Evolutionary conservation across 2,113 vertebrate genomes (phyloP).

Genomic region (Antigone vipio): DNA sequence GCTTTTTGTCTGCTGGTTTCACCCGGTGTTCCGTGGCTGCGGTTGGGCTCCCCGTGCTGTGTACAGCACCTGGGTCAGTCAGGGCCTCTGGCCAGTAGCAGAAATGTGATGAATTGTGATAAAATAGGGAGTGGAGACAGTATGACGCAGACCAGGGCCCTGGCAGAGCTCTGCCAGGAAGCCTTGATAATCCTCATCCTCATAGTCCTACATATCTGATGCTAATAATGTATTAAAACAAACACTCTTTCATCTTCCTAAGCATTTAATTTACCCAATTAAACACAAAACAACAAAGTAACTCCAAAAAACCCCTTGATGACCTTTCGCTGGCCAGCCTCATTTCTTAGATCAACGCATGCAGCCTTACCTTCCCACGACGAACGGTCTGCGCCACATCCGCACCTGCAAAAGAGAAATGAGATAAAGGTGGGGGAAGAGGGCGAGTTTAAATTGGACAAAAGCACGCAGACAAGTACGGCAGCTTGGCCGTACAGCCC

Average conservation of each 20-base stretch:
- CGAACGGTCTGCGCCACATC: not conserved
- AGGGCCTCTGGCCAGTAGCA: not conserved
- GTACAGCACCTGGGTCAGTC: not conserved
- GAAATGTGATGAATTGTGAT: accelerated
- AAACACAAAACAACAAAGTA: not conserved
- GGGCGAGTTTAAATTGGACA: not conserved
- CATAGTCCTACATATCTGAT: not conserved
- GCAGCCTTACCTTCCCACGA: not conserved
- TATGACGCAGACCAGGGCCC: not conserved
- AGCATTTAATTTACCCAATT: not conserved
- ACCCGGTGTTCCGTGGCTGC: accelerated
- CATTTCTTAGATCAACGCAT: not conserved
- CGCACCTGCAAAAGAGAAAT: not conserved
- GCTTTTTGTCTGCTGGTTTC: not conserved
- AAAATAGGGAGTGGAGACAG: not conserved
- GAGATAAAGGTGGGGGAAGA: not conserved
- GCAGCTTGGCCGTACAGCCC: not conserved
- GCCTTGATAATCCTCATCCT: not conserved
- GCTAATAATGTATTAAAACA: not conserved
- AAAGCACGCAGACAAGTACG: not conserved
- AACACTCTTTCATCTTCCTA: not conserved
- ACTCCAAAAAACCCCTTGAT: not conserved
- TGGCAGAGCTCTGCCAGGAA: not conserved
- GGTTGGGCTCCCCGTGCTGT: not conserved
- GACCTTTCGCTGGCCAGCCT: no score